phyloP scores from a whole-genome alignment of 2,113 vertebrate species.

The Plotosus lineatus region DNA sequence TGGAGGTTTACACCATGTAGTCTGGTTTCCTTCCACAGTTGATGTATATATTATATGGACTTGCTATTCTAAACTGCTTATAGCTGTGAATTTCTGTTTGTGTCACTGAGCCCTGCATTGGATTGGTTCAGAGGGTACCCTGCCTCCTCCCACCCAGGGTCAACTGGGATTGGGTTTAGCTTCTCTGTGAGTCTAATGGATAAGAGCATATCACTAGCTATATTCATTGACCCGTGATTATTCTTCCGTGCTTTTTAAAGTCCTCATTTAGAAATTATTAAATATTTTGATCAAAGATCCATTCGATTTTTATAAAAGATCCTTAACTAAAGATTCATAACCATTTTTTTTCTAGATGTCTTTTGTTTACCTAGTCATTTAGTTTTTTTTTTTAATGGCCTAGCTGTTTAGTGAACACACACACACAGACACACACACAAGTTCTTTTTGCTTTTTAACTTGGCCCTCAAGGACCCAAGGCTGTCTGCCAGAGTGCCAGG shows the following conservation, averaged over 20 bases:
- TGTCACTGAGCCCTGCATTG: no score
- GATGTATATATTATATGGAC: no score
- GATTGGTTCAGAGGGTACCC: no score
- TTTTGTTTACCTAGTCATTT: constrained; percentile 43
- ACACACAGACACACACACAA: no score
- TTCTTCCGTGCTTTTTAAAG: no score
- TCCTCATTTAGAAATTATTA: neutral
- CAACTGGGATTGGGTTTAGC: no score
- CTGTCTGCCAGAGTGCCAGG: constrained; percentile 67
- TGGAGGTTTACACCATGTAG: no score
- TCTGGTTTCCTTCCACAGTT: no score
- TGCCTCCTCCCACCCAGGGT: no score
- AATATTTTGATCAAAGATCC: neutral
- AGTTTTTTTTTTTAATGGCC: constrained; percentile 51
- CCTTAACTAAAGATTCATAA: constrained; percentile 53
- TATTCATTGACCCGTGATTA: neutral
- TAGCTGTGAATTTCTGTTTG: no score
- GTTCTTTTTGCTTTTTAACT: constrained; percentile 67
- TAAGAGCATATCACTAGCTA: neutral
- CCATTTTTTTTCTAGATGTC: neutral
- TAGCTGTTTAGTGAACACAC: constrained; percentile 60
- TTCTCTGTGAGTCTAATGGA: no score
- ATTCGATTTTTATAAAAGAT: constrained; percentile 7
- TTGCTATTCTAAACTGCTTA: no score
- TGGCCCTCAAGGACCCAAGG: constrained; percentile 64